Conservation (phyloP, 2,888 invertebrate species). For the Corythucha ciliata region DNA sequence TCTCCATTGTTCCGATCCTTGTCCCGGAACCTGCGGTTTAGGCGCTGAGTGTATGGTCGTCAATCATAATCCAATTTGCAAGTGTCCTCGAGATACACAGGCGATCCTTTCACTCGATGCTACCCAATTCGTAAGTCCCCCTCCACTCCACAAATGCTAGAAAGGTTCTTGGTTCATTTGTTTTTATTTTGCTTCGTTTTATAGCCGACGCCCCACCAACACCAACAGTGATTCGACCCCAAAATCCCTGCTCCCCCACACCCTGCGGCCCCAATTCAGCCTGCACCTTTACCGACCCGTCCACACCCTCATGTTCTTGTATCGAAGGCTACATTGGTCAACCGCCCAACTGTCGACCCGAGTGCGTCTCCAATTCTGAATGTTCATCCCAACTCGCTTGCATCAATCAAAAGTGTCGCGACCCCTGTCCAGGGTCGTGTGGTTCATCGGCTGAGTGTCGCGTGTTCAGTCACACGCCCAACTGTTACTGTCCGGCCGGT, state of each 20-base stretch:
- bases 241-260: slow-evolving; percentile 63
- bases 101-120: slow-evolving; percentile 72
- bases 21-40: slow-evolving; percentile 61
- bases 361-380: slow-evolving; percentile 66
- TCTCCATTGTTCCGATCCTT: slow-evolving; percentile 51
- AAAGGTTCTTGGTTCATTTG: neutral
- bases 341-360: slow-evolving; percentile 66
- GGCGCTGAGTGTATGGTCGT: slow-evolving; percentile 50
- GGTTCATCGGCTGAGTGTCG: slow-evolving; percentile 57
- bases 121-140: slow-evolving; percentile 23
- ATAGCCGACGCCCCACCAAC: slow-evolving; percentile 11
- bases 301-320: slow-evolving; percentile 50
- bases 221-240: slow-evolving; percentile 31
- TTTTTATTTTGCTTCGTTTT: slow-evolving; percentile 1
- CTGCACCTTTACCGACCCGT: slow-evolving; percentile 47
- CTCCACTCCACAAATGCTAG: neutral
- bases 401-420: slow-evolving; percentile 49
- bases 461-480: slow-evolving; percentile 56
- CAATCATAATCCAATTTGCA: slow-evolving; percentile 71
- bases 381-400: slow-evolving; percentile 61
- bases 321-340: slow-evolving; percentile 62
- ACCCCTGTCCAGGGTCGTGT: slow-evolving; percentile 63
- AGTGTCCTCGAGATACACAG: slow-evolving; percentile 60
- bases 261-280: slow-evolving; percentile 56
- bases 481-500: slow-evolving; percentile 66